These are phyloP conservation scores for Agrypnus murinus DNA, from an alignment of 2,888 invertebrate genomes.

Conservation along the genomic window DNA sequence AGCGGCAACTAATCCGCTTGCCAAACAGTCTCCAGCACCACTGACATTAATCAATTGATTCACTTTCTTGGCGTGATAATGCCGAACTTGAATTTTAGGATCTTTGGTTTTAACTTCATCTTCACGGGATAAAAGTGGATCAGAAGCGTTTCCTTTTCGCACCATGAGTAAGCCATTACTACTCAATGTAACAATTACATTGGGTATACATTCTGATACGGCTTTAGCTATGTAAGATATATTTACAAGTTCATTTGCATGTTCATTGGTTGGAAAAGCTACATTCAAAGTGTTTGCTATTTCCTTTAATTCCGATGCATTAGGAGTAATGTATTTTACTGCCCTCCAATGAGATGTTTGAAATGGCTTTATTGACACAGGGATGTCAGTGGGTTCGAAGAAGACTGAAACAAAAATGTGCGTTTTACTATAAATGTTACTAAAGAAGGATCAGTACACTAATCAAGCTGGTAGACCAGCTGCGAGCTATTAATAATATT, in stretches of 20 bases:
- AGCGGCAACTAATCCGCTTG: slow-evolving; percentile 81
- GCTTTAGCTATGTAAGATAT: slow-evolving; percentile 61
- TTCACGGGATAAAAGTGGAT: slow-evolving; percentile 58
- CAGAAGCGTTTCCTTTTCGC: slow-evolving; percentile 62
- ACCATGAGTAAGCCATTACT: slow-evolving; percentile 75
- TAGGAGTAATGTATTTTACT: slow-evolving; percentile 84
- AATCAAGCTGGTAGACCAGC: too few species aligned
- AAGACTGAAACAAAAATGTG: slow-evolving; percentile 81
- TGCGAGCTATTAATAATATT: too few species aligned
- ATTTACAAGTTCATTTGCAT: slow-evolving; percentile 64
- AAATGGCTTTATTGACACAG: slow-evolving; percentile 84
- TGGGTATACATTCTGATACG: slow-evolving; percentile 73
- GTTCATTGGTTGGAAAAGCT: slow-evolving; percentile 46
- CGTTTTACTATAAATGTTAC: slow-evolving; percentile 6
- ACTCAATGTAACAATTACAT: slow-evolving; percentile 79
- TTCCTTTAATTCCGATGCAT: slow-evolving; percentile 82
- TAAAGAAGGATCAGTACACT: slow-evolving; percentile 6
- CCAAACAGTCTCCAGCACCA: slow-evolving; percentile 89
- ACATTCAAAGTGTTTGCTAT: slow-evolving; percentile 76
- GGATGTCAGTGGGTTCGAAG: slow-evolving; percentile 91
- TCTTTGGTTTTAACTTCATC: slow-evolving; percentile 11
- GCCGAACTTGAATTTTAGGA: slow-evolving; percentile 59
- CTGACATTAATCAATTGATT: slow-evolving; percentile 80
- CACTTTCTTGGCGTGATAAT: slow-evolving; percentile 71
- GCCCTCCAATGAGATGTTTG: slow-evolving; percentile 69